Base-by-base conservation (phyloP, 2,888 invertebrate genomes). In the Drosophila pseudotakahashii region DNA sequence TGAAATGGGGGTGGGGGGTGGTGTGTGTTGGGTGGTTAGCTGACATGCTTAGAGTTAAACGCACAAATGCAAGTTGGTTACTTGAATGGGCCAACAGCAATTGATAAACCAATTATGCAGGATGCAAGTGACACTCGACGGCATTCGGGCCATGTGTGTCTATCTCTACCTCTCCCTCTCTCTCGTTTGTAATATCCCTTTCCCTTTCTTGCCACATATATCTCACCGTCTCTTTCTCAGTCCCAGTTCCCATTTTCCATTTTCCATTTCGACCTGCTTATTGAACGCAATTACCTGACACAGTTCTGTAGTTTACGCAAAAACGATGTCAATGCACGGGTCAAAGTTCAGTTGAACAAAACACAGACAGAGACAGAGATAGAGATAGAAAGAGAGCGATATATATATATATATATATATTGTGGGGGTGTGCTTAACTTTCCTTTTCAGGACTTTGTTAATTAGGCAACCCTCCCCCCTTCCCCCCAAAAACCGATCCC, bases 271-370 rank as follows among this genome's bases (percentile, higher is more conserved):
- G 81, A 82, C 86, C 82, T 82, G 81, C 78, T 82, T 82, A 82
- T 82, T 85, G 82, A 82, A 82, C 81, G 81, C 86, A 82, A 82
- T 82, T 85, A 82, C 79, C 82, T 85, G 83, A 75, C 86, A 85
- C 70, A 85, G 72, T 85, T 81, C 48, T 52, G 55, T 50, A 67
- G 58, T 52, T 68, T 68, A 62, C 63, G 62, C 62, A 76, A 52
- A 70, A 81, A 81, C 67, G 79, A 80, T 82, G 81, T 77, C 82
- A 85, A 81, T 68, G 84, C 81, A 84, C 76, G 66, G 74, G 81
- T 79, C 85, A 81, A 81, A 81, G 85, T 84, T 81, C 81, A 81
- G 53, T 32, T 48, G 37, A 45, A 60, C 47, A 41, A 59, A 59
- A 23, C 58, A 36, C 47, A 23, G 59, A 37, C 37, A 30, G 60